Conservation (phyloP, 2,113 vertebrate species). For the Castor canadensis region DNA sequence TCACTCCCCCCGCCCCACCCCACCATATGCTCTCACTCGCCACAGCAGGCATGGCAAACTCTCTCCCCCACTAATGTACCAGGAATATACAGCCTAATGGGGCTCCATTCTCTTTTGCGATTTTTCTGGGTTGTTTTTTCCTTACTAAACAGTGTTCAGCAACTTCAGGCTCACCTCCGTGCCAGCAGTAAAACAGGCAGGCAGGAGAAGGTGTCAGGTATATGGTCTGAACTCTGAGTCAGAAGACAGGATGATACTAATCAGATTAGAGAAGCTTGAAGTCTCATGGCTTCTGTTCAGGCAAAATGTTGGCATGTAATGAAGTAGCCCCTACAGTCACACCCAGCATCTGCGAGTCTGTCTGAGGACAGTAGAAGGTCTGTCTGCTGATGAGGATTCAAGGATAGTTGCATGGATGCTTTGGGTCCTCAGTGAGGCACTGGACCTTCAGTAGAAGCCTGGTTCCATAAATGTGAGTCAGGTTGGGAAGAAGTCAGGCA, state of each 20-base stretch:
- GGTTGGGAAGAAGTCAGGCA: background rate
- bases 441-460: background rate
- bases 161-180: background rate
- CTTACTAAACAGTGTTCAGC: background rate
- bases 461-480: background rate
- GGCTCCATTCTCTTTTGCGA: background rate
- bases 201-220: background rate
- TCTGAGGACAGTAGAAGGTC: background rate
- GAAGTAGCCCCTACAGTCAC: background rate
- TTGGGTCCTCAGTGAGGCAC: background rate
- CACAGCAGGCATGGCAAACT: background rate
- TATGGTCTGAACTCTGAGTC: accelerated
- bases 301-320: background rate
- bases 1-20: background rate
- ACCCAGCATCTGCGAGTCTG: background rate
- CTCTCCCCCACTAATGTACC: background rate
- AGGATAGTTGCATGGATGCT: background rate
- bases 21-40: too few relatives aligned
- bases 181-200: background rate
- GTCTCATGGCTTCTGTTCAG: background rate
- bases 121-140: background rate
- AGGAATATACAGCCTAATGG: background rate
- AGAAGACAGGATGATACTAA: background rate
- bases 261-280: background rate
- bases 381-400: background rate